Evolutionary conservation across 2,888 invertebrate species (phyloP).

Genomic region (Escarpia spicata): DNA sequence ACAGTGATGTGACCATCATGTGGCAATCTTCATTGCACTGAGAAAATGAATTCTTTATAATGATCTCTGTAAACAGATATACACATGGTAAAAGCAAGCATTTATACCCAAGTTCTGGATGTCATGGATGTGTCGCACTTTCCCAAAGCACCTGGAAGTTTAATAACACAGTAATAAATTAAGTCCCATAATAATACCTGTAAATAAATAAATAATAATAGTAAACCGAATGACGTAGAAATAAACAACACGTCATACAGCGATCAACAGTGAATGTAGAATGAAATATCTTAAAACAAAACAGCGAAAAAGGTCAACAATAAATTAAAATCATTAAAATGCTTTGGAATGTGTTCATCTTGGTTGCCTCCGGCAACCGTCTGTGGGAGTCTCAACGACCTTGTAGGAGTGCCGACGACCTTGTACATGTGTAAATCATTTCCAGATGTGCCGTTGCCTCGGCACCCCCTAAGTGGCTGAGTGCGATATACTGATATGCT

Average conservation of each 20-base stretch:
- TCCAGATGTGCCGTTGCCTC: neutral
- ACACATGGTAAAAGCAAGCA: neutral
- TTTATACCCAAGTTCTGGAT: neutral
- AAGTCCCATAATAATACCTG: neutral
- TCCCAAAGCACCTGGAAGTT: neutral
- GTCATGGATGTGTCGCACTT: neutral
- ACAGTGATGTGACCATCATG: neutral
- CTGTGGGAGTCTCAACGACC: neutral
- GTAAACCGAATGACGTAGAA: neutral
- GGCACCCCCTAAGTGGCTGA: neutral
- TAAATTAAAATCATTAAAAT: conserved; percentile 12
- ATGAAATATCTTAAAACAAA: conserved; percentile 13
- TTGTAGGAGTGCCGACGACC: neutral
- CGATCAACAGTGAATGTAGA: neutral
- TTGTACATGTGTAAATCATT: neutral
- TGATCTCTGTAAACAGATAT: neutral
- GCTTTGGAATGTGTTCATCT: neutral
- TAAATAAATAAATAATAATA: conserved; percentile 6
- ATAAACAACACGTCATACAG: neutral
- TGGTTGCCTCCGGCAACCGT: neutral
- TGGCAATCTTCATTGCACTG: neutral
- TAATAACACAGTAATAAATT: conserved; percentile 13
- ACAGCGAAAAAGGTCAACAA: conserved; percentile 16
- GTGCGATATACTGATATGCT: conserved; percentile 13
- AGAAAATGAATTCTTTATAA: neutral